Base-by-base conservation (phyloP, 2,888 invertebrate genomes). In the Minunthozetes semirufus region DNA sequence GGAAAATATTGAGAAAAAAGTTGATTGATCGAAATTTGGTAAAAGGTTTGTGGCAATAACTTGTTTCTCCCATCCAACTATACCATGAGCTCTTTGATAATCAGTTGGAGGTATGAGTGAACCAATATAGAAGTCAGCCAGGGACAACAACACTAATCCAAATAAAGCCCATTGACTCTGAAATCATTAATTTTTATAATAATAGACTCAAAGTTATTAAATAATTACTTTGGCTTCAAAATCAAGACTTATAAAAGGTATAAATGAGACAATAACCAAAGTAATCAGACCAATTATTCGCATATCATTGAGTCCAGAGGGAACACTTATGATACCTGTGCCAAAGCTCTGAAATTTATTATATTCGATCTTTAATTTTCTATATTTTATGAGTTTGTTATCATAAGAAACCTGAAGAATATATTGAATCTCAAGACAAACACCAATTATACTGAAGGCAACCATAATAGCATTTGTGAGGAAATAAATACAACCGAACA, bases 391-490 rank as follows among this genome's bases (percentile, higher is more conserved):
- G 33, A 33, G 8, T 33, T 33, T 8, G 8, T 3, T 5, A 5
- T 8, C 33, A 33, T 5, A 33, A 5, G 74, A 78, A 80, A 84
- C 84, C 80, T 80, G 79, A 48, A 84, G 76, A 15, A 84, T 78
- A 77, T 83, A 83, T 63, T 81, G 76, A 17, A 84, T 80, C 68
- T 84, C 83, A 78, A 86, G 86, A 3, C 85, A 84, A 79, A 86
- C 85, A 2, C 86, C 86, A 29, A 86, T 85, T n/a, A 85, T 82
- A 79, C 85, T 85, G 84, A 85, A 84, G 48, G 84, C 82, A 11
- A 82, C 83, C 56, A 83, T 83, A 8, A 86, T 84, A 29, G 85
- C 85, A 80, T 86, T 86, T 11, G 86, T 86, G 61, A 86, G 80
- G 46, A 85, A 84, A 78, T 86, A 85, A 27, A 86, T 83, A 38